Conservation (phyloP, 2,888 invertebrate species). For the Selenia dentaria region DNA sequence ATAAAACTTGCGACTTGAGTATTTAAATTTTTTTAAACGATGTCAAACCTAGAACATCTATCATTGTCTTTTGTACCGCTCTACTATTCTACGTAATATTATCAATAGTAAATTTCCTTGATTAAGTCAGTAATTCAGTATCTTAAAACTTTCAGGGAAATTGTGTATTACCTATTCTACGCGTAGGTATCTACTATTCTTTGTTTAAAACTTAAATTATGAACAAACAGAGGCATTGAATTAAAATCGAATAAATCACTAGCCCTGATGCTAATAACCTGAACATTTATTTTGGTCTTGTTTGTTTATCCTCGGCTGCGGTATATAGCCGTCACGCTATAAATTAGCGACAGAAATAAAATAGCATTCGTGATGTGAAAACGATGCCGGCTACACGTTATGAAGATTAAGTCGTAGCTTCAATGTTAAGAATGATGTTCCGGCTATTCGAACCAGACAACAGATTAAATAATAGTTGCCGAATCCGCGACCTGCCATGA, state of each 20-base stretch:
- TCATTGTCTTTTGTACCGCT: too few species aligned
- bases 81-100: too few species aligned
- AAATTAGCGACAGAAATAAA: slow-evolving; percentile 72
- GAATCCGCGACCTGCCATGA: slow-evolving; percentile 18
- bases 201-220: too few species aligned
- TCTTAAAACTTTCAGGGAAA: too few species aligned
- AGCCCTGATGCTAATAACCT: slow-evolving; percentile 38
- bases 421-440: slow-evolving; percentile 18
- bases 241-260: slow-evolving; percentile 37
- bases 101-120: too few species aligned
- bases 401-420: slow-evolving; percentile 32
- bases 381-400: slow-evolving; percentile 54
- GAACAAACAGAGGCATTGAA: slow-evolving; percentile 13
- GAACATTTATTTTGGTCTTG: slow-evolving; percentile 41
- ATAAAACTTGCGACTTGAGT: too few species aligned
- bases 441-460: slow-evolving; percentile 3
- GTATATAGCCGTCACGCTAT: slow-evolving; percentile 49
- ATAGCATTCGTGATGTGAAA: slow-evolving; percentile 47
- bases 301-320: slow-evolving; percentile 39
- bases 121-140: too few species aligned
- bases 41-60: too few species aligned
- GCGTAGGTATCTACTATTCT: too few species aligned
- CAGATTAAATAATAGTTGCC: too few species aligned
- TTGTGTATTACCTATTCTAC: too few species aligned
- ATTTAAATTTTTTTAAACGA: too few species aligned